Evolutionary conservation across 2,113 vertebrate genomes (phyloP), one percentile per base, ranked within the genome.

Genomic region (Anseranas semipalmata): DNA sequence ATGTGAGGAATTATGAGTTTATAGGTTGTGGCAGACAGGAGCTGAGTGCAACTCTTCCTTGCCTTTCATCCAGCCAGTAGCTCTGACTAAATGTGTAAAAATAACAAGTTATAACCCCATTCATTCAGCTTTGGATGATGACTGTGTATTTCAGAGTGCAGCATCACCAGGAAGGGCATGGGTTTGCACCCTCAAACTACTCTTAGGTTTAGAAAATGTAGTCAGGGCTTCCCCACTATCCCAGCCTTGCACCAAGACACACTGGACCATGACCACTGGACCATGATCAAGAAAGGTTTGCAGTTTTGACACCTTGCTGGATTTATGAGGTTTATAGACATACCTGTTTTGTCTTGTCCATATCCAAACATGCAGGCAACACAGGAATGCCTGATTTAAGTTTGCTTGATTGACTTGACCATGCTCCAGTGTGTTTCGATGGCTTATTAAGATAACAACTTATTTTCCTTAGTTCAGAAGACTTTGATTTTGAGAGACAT

Each of bases 211-310:
- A 77, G 80, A n/a, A 63, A 71, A 41, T 4, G 6, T 16, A 71
- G 30, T 27, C 55, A 15, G 39, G 62, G 15, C 33, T 65, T 65
- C 65, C 20, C 56, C 48, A 22, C 50, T 8, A 2, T 7, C 37
- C 6, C 39, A 62, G 63, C 72, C 48, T 77, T 35, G 30, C 12
- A 28, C 28, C 33, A 43, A 22, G 28, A 39, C 41, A 35, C 30
- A 63, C 22, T 33, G 4, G 7, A 6, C 48, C 56, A 21, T 2
- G 0, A 33, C 21, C n/a, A 63, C 22, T 33, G 4, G 7, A 6
- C n/a, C 48, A 21, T 2, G 0, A 33, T 35, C 24, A 35, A 46
- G 8, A 70, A 62, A 55, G 22, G 12, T 16, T 62, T 77, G 39
- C 20, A 35, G 24, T 11, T 56, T 41, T 27, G 56, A 65, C 32